These are phyloP conservation scores for Drosophila subquinaria DNA, from an alignment of 2,888 invertebrate genomes.

Conservation along the genomic window DNA sequence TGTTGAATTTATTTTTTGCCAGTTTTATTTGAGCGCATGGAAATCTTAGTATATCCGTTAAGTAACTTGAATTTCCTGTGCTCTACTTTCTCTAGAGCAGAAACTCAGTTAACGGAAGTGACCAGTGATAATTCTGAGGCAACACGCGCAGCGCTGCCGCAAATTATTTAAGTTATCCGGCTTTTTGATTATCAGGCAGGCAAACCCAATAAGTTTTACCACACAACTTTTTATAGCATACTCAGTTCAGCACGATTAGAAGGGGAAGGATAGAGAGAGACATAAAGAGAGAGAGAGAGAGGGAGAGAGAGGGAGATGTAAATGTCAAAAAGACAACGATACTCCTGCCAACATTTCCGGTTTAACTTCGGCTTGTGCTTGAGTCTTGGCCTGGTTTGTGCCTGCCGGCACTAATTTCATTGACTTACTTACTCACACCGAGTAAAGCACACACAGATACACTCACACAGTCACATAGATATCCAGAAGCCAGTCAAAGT, in stretches of 20 bases:
- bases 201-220: slow-evolving; percentile 63
- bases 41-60: not conserved
- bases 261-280: not conserved
- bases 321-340: slow-evolving; percentile 65
- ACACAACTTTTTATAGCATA: slow-evolving; percentile 49
- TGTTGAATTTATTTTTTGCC: not conserved
- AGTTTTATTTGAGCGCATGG: not conserved
- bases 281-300: not conserved
- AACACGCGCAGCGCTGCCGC: slow-evolving; percentile 22
- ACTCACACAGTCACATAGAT: slow-evolving; percentile 8
- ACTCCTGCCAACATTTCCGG: slow-evolving; percentile 44
- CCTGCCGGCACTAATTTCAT: slow-evolving; percentile 71
- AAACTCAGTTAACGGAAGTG: slow-evolving; percentile 39
- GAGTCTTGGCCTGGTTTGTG: slow-evolving; percentile 28
- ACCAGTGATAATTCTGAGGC: slow-evolving; percentile 35
- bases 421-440: slow-evolving; percentile 52
- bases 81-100: not conserved
- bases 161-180: slow-evolving; percentile 67
- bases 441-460: slow-evolving; percentile 6
- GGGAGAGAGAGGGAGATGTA: slow-evolving; percentile 37
- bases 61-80: not conserved
- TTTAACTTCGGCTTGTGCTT: slow-evolving; percentile 16
- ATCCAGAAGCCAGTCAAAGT: slow-evolving; percentile 27
- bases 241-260: not conserved
- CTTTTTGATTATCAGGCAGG: slow-evolving; percentile 58